These are phyloP conservation scores for Cynoglossus semilaevis DNA, from an alignment of 2,113 vertebrate genomes.

Conservation along the genomic window DNA sequence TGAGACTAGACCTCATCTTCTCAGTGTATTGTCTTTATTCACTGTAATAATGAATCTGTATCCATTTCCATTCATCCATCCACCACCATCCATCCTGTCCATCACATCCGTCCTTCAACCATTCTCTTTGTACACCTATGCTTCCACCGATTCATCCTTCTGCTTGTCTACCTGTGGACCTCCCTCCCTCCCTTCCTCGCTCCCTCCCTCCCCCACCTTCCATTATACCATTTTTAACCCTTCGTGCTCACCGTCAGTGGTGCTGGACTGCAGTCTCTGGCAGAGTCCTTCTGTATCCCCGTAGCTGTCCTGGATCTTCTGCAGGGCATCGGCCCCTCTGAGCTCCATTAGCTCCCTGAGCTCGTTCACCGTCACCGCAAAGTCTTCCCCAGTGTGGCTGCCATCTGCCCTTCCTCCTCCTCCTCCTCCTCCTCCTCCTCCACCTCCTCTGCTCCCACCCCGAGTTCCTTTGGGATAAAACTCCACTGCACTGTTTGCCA, in stretches of 20 bases:
- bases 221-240: background rate
- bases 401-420: constrained; percentile 63
- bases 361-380: constrained; percentile 82
- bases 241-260: constrained; percentile 79
- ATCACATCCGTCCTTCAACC: background rate
- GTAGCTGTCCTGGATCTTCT: constrained; percentile 85
- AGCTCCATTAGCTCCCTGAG: constrained; percentile 89
- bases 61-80: constrained; percentile 24
- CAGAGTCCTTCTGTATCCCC: constrained; percentile 84
- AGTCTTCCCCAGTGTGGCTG: constrained; percentile 78
- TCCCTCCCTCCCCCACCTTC: background rate
- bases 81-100: constrained; percentile 14
- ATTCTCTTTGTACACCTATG: constrained; percentile 12
- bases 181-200: background rate
- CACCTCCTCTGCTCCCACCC: constrained; percentile 45
- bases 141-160: constrained; percentile 7
- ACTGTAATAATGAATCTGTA: constrained; percentile 7
- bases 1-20: too few relatives aligned
- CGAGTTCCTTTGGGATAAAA: constrained; percentile 84
- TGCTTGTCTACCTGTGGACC: too few relatives aligned
- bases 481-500: constrained; percentile 90
- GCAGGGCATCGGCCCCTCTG: constrained; percentile 82
- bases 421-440: constrained; percentile 44
- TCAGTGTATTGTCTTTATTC: background rate
- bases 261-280: constrained; percentile 83